Percentiles rank a stretch among this genome's conserved stretches.
Conservation (phyloP, 2,113 vertebrate genomes). For the Danio rerio region DNA sequence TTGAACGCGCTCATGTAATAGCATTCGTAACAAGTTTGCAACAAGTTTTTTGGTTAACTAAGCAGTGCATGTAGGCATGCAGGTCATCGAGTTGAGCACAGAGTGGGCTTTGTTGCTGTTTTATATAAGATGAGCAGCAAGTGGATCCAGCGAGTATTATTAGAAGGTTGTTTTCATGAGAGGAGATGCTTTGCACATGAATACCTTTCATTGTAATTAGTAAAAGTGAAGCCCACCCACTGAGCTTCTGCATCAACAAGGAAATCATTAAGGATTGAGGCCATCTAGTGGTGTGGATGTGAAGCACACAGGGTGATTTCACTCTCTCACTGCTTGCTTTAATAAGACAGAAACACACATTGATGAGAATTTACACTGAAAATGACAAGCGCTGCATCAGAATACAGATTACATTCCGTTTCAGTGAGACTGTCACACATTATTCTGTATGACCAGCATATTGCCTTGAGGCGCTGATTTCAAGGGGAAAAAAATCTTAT, state of each 20-base stretch:
- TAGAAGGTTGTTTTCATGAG: constrained; percentile 25
- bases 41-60: constrained; percentile 8
- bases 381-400: not conserved
- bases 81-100: constrained; percentile 20
- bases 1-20: not conserved
- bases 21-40: constrained; percentile 11
- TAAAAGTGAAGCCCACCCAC: constrained; percentile 9
- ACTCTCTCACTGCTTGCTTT: not conserved
- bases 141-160: constrained; percentile 28
- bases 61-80: constrained; percentile 13
- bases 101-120: constrained; percentile 49
- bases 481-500: constrained; percentile 27
- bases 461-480: constrained; percentile 17
- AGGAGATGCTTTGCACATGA: constrained; percentile 38
- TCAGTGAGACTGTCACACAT: constrained; percentile 36
- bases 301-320: constrained; percentile 34
- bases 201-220: constrained; percentile 29
- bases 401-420: constrained; percentile 32
- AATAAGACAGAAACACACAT: constrained; percentile 22
- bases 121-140: constrained; percentile 36
- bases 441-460: constrained; percentile 31
- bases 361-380: constrained; percentile 34
- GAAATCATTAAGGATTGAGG: constrained; percentile 56
- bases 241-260: not conserved
- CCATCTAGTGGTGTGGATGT: constrained; percentile 61